phyloP scores from a whole-genome alignment of 2,797 vertebrate species.

The Chiroxiphia lanceolata region DNA sequence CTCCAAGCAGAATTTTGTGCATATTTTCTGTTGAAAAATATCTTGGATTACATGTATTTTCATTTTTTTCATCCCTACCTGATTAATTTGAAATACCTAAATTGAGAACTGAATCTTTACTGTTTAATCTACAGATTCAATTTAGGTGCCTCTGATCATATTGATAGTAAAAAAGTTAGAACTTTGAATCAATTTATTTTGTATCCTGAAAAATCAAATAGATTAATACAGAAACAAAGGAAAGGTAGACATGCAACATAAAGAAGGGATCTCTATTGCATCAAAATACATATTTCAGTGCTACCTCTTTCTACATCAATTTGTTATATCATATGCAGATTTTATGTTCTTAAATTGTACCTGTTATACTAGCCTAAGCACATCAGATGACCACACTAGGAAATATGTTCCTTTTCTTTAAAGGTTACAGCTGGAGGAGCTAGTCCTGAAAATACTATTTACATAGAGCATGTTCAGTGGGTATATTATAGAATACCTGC shows the following conservation, averaged over 20 bases:
- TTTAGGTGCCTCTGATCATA: not conserved
- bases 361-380: not conserved
- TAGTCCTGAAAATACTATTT: not conserved
- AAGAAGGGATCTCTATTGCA: not conserved
- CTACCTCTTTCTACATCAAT: not conserved
- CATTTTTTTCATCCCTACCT: not conserved
- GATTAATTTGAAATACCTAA: not conserved
- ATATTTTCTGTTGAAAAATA: not conserved
- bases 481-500: not conserved
- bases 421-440: not conserved
- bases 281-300: not conserved
- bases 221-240: not conserved
- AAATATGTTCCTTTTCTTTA: not conserved
- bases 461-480: not conserved
- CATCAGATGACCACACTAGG: not conserved
- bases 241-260: not conserved
- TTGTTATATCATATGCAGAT: not conserved
- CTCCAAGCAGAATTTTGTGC: not conserved
- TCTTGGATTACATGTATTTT: not conserved
- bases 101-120: not conserved
- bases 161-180: not conserved
- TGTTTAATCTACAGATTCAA: not conserved
- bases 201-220: not conserved
- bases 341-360: not conserved
- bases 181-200: not conserved